Evolutionary conservation across 53 echinoderm and acorn worm genomes (phyloP).

Genomic region (Paelopatides confundens): DNA sequence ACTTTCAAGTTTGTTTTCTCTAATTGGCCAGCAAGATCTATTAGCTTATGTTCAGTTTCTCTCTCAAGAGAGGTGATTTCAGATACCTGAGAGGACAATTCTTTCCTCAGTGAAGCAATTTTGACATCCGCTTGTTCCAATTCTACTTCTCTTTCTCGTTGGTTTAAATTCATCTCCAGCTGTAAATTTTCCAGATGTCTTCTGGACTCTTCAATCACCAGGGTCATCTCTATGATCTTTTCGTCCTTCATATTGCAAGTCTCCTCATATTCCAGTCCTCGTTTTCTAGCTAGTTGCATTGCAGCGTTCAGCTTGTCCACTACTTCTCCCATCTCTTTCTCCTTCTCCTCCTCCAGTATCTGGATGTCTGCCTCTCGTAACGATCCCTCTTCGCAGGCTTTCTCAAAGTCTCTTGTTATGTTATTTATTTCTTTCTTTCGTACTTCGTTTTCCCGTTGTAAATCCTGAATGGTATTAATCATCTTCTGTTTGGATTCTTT

Average conservation of each 20-base stretch:
- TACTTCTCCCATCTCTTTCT: slow-evolving; percentile 39
- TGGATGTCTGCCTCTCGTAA: slow-evolving; percentile 29
- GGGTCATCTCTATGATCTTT: background rate
- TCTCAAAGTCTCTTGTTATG: slow-evolving; percentile 11
- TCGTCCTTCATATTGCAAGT: slow-evolving; percentile 35
- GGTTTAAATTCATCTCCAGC: background rate
- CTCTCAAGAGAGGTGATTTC: background rate
- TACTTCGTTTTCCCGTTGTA: background rate
- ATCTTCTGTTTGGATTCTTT: background rate
- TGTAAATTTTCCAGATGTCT: background rate
- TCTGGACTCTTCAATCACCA: background rate
- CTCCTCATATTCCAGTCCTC: slow-evolving; percentile 10
- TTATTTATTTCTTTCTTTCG: background rate
- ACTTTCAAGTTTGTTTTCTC: slow-evolving; percentile 12
- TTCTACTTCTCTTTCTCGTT: background rate
- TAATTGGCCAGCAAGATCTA: background rate
- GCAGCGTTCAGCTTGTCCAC: slow-evolving; percentile 12
- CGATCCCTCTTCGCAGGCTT: slow-evolving; percentile 19
- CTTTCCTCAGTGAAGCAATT: slow-evolving; percentile 14
- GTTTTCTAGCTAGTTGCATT: slow-evolving; percentile 15
- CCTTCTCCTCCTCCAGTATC: slow-evolving; percentile 43
- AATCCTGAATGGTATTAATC: background rate
- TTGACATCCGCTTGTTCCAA: background rate
- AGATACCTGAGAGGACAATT: slow-evolving; percentile 9
- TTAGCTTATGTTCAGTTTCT: background rate